These are phyloP conservation scores for Stichopus horrens DNA, from an alignment of 53 echinoderm and acorn worm genomes.

Conservation along the genomic window DNA sequence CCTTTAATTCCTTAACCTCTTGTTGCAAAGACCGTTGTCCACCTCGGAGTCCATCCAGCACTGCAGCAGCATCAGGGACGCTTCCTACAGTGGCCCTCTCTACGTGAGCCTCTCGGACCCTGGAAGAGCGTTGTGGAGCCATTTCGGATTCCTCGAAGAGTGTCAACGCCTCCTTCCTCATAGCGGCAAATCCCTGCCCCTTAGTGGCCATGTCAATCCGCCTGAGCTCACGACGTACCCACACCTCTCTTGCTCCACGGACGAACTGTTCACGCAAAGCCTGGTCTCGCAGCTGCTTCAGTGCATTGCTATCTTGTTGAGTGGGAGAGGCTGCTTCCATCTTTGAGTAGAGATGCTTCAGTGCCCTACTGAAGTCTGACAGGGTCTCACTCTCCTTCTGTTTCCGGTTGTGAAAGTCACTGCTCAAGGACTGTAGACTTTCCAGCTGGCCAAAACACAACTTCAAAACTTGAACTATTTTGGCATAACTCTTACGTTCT, in stretches of 20 bases:
- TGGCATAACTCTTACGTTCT: neutral
- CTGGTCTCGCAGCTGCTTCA: constrained; percentile 19
- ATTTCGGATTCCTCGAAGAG: neutral
- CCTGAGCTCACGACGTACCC: constrained; percentile 40
- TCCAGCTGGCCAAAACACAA: constrained; percentile 42
- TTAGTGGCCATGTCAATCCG: constrained; percentile 8
- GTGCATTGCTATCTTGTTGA: constrained; percentile 37
- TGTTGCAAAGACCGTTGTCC: too few species aligned
- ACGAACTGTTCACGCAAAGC: constrained; percentile 39
- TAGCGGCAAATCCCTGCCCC: neutral
- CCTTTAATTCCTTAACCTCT: too few species aligned
- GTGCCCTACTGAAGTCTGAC: constrained; percentile 44
- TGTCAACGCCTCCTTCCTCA: neutral
- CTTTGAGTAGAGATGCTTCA: constrained; percentile 19
- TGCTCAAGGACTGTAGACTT: constrained; percentile 40
- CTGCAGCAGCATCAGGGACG: too few species aligned
- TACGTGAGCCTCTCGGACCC: too few species aligned
- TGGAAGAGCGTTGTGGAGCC: too few species aligned
- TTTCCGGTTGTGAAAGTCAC: constrained; percentile 20
- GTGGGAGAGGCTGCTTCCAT: constrained; percentile 30
- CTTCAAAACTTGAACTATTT: neutral
- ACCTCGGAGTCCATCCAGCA: too few species aligned
- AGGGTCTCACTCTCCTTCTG: constrained; percentile 48
- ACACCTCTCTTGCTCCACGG: constrained; percentile 32
- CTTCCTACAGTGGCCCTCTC: too few species aligned